Evolutionary conservation across 2,797 vertebrate genomes (phyloP).

Genomic region (Ficedula albicollis): DNA sequence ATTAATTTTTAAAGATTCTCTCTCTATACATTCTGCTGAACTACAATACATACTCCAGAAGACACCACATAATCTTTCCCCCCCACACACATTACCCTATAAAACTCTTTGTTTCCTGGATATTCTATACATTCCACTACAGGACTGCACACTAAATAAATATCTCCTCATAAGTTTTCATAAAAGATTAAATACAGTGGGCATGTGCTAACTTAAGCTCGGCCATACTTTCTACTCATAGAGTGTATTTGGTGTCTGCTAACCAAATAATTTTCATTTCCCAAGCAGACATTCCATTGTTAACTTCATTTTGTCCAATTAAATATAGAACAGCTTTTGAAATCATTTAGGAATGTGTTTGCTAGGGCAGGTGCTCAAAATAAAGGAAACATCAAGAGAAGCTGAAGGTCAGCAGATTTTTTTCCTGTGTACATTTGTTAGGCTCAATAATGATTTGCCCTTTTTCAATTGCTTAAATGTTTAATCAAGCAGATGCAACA

Average conservation of each 20-base stretch:
- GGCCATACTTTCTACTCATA: neutral
- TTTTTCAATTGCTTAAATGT: slow-evolving; percentile 3
- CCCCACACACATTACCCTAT: fast-evolving
- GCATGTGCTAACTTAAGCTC: neutral
- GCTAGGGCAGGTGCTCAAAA: neutral
- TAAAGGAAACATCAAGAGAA: slow-evolving; percentile 50
- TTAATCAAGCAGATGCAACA: slow-evolving; percentile 3
- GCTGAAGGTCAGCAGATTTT: slow-evolving; percentile 36
- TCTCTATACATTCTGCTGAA: neutral
- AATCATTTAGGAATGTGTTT: slow-evolving; percentile 19
- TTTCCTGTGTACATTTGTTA: neutral
- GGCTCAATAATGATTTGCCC: neutral
- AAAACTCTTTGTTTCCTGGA: neutral
- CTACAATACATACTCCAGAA: neutral
- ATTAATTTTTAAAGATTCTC: neutral
- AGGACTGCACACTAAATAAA: neutral
- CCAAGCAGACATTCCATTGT: neutral
- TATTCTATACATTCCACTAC: neutral
- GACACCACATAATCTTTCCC: neutral
- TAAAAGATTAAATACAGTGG: neutral
- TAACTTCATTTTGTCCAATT: slow-evolving; percentile 24
- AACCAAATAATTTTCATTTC: neutral
- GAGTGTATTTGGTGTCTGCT: neutral
- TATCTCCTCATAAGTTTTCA: neutral
- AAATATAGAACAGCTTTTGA: slow-evolving; percentile 19